Conservation (phyloP, 2,113 vertebrate species). For the Chionomys nivalis region DNA sequence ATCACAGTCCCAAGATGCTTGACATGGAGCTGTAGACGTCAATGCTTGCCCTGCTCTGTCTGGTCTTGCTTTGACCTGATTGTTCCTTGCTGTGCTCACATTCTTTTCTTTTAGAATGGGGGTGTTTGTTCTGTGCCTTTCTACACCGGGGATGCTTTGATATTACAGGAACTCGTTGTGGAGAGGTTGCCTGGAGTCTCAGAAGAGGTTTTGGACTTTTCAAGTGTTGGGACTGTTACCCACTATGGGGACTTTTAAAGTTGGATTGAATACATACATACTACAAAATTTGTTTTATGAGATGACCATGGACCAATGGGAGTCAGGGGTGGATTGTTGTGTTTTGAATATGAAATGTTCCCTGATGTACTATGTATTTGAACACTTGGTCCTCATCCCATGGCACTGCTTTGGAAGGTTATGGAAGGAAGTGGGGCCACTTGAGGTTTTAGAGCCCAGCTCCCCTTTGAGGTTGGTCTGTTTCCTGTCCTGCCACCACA, state of each 20-base stretch:
- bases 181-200: background rate
- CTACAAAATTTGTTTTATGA: background rate
- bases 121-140: too few species aligned
- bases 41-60: background rate
- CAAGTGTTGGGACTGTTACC: background rate
- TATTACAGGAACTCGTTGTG: background rate
- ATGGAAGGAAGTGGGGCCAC: background rate
- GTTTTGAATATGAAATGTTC: background rate
- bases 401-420: background rate
- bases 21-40: background rate
- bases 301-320: too few species aligned
- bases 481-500: background rate
- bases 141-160: background rate
- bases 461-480: background rate
- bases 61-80: background rate
- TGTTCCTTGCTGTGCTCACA: background rate
- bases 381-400: background rate
- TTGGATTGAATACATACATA: background rate
- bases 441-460: background rate
- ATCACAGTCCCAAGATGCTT: background rate
- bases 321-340: background rate
- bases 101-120: too few species aligned
- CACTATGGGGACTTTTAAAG: background rate
- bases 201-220: background rate
- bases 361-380: background rate